Evolutionary conservation across 2,797 vertebrate genomes (phyloP).

Genomic region (Hyperoplus immaculatus): DNA sequence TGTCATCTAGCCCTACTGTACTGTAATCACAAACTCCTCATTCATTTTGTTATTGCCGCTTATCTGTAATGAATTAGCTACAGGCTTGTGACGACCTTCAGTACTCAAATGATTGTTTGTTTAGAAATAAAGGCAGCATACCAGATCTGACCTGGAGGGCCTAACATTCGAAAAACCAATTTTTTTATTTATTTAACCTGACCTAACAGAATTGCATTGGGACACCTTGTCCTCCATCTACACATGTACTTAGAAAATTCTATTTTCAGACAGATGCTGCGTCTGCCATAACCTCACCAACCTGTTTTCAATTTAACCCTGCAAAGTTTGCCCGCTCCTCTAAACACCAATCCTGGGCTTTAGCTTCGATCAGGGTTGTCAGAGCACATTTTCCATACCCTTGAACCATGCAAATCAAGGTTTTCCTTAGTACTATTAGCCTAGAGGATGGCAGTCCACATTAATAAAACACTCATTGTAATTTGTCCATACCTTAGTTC

Average conservation of each 20-base stretch:
- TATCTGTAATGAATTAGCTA: slow-evolving; percentile 42
- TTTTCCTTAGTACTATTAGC: slow-evolving; percentile 60
- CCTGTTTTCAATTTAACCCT: slow-evolving; percentile 39
- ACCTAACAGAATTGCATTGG: neutral
- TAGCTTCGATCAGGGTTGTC: slow-evolving; percentile 63
- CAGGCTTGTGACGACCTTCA: slow-evolving; percentile 34
- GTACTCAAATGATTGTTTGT: slow-evolving; percentile 28
- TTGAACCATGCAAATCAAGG: slow-evolving; percentile 74
- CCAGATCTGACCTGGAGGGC: neutral
- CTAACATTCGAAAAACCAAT: slow-evolving; percentile 5
- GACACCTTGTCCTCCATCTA: neutral
- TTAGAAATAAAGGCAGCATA: slow-evolving; percentile 27
- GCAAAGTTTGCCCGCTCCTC: slow-evolving; percentile 34
- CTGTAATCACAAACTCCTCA: slow-evolving; percentile 37
- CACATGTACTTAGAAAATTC: neutral
- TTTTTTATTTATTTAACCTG: slow-evolving; percentile 6
- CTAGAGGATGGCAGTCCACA: slow-evolving; percentile 47
- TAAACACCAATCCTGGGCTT: slow-evolving; percentile 31
- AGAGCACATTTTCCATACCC: slow-evolving; percentile 67
- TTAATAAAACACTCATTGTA: slow-evolving; percentile 72
- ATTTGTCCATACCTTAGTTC: slow-evolving; percentile 68
- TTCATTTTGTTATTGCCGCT: slow-evolving; percentile 40
- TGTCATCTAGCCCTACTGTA: slow-evolving; percentile 16
- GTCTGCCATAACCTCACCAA: neutral
- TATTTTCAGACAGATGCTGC: neutral